A percentile compares a stretch with the other conserved stretches of the same genome.
Conservation (phyloP, 2,113 vertebrate species). For the Lampris megalopsis region DNA sequence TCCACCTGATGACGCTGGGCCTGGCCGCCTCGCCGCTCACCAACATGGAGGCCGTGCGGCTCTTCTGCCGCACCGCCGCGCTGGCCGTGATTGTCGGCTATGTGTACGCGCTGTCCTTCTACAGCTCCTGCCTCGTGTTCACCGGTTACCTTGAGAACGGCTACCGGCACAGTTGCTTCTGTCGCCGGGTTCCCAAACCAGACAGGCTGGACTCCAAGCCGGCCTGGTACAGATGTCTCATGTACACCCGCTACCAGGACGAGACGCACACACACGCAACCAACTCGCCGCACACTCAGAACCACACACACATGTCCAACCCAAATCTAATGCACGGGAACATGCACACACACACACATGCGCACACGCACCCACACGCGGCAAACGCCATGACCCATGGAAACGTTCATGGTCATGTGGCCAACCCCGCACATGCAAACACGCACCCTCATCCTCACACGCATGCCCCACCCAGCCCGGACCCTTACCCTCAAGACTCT, state of each 20-base stretch:
- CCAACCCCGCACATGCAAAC: slow-evolving; percentile 47
- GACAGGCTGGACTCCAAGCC: slow-evolving; percentile 94
- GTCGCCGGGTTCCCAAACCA: slow-evolving; percentile 94
- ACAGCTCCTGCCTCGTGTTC: slow-evolving; percentile 97
- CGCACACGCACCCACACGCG: slow-evolving; percentile 1
- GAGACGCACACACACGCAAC: slow-evolving; percentile 76
- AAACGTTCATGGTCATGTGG: slow-evolving; percentile 27
- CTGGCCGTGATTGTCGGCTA: slow-evolving; percentile 96
- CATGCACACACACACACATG: slow-evolving; percentile 23
- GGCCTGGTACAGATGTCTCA: slow-evolving; percentile 96
- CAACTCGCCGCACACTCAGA: slow-evolving; percentile 38
- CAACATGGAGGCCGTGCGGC: slow-evolving; percentile 98
- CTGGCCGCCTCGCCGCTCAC: slow-evolving; percentile 98
- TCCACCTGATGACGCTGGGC: slow-evolving; percentile 97
- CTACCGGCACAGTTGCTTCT: slow-evolving; percentile 98
- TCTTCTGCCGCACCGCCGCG: slow-evolving; percentile 97
- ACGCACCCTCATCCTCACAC: slow-evolving; percentile 7
- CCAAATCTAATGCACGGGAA: slow-evolving; percentile 23
- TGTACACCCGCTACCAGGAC: slow-evolving; percentile 95
- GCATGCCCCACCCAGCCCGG: slow-evolving; percentile 64
- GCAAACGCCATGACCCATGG: slow-evolving; percentile 20
- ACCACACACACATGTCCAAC: slow-evolving; percentile 15
- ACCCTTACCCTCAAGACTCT: slow-evolving; percentile 91
- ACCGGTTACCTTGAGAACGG: slow-evolving; percentile 98
- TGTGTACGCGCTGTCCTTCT: slow-evolving; percentile 98